Conservation (phyloP, 2,797 vertebrate species). For the Sebastes glaucus region DNA sequence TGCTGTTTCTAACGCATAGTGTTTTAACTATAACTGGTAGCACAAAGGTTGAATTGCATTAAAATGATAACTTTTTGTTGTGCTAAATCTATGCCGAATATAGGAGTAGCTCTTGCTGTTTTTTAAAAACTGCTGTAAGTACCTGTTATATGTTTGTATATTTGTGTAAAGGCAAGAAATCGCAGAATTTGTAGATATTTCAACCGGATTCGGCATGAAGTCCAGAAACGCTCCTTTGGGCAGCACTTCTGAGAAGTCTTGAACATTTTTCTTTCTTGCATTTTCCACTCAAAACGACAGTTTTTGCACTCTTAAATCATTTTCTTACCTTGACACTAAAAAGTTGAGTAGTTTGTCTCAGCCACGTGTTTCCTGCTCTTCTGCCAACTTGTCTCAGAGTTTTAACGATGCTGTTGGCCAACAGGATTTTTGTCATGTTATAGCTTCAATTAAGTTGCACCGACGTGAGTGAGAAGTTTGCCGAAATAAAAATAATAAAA, state of each 20-base stretch:
- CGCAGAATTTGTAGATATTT: fast-evolving
- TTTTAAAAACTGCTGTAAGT: fast-evolving
- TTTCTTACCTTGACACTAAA: conserved; percentile 89
- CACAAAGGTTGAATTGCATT: background rate
- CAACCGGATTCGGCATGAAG: background rate
- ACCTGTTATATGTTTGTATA: background rate
- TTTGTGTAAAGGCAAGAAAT: fast-evolving
- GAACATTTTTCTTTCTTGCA: background rate
- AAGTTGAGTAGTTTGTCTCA: conserved; percentile 73
- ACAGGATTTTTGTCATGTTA: conserved; percentile 90
- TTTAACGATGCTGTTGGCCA: conserved; percentile 84
- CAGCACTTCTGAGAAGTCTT: background rate
- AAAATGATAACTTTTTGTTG: fast-evolving
- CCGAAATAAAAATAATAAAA: fast-evolving
- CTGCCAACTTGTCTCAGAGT: conserved; percentile 78
- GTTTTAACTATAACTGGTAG: fast-evolving
- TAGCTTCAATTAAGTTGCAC: background rate
- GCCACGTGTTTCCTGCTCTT: conserved; percentile 60
- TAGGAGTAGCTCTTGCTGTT: fast-evolving
- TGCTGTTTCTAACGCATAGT: background rate
- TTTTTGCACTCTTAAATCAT: fast-evolving
- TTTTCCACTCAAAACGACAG: background rate
- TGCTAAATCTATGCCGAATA: background rate
- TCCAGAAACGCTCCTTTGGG: background rate
- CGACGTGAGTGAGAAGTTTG: background rate